Percentiles rank a stretch among this genome's conserved stretches.
phyloP scores from a whole-genome alignment of 2,888 invertebrate genomes.

The Megaustenia siamemsis region DNA sequence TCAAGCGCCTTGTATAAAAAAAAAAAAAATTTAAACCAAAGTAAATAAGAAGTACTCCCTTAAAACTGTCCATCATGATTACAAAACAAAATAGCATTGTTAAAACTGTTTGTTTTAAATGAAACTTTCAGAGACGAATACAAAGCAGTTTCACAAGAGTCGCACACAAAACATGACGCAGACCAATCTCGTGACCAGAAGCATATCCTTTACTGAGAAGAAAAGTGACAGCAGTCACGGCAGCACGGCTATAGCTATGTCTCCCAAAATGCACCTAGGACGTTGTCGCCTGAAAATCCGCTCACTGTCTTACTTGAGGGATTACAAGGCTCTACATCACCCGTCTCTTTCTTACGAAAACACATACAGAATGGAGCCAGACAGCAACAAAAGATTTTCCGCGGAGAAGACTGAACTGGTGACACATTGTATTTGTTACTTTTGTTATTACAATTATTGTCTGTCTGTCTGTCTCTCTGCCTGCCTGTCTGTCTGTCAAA shows the following conservation, averaged over 20 bases:
- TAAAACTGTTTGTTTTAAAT: too few relatives aligned
- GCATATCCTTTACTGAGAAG: conserved; percentile 49
- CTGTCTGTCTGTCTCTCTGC: too few relatives aligned
- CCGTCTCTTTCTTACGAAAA: conserved; percentile 62
- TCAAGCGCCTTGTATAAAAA: too few relatives aligned
- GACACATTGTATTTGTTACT: too few relatives aligned
- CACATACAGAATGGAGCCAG: conserved; percentile 67
- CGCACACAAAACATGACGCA: conserved; percentile 1
- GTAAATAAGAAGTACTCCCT: too few relatives aligned
- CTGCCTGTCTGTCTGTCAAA: too few relatives aligned
- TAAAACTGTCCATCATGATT: too few relatives aligned
- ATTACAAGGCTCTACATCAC: conserved; percentile 25
- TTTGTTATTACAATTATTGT: too few relatives aligned
- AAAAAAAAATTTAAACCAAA: too few relatives aligned
- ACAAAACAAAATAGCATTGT: too few relatives aligned
- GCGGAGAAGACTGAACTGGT: conserved; percentile 64
- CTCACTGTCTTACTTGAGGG: conserved; percentile 54
- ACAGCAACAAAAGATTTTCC: conserved; percentile 60
- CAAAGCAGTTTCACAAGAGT: neutral
- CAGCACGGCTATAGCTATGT: conserved; percentile 26
- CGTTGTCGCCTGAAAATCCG: conserved; percentile 53
- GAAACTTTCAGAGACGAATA: neutral
- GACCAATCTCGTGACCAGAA: conserved; percentile 24
- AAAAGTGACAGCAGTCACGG: conserved; percentile 53
- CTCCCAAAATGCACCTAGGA: conserved; percentile 31